Base-by-base conservation (phyloP, 2,888 invertebrate species). In the Acleris holmiana region DNA sequence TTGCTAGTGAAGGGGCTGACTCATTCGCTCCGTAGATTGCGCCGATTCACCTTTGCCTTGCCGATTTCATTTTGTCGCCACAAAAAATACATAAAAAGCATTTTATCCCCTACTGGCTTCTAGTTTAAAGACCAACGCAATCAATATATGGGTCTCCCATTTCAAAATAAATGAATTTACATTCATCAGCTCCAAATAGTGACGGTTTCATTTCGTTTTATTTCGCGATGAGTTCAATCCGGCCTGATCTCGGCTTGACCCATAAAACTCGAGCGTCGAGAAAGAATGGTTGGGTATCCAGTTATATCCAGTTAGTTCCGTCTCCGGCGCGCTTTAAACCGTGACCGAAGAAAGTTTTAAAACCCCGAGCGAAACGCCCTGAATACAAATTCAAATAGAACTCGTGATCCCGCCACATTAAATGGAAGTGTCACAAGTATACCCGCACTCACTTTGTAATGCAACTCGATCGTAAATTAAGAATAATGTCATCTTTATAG, bases 241-340 rank as follows among this genome's bases (percentile, higher is more conserved):
- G 68, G 76, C 77, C 83, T 88, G 85, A 89, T 86, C 89, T 86
- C 80, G 84, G 88, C 82, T 88, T 90, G 89, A 90, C 89, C 89
- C 78, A 88, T 84, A 88, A 86, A 90, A 88, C 83, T 88, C 87
- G 74, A 73, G 68, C 77, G 71, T 68, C 69, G 75, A 66, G 77
- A 86, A 86, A 86, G 84, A 88, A 88, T 83, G 79, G 82, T 82
- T 72, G 79, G 76, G 73, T 83, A 84, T 80, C 82, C 79, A 82
- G 84, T 81, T 85, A 83, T 85, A 88, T 84, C 83, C 82, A 87
- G 88, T 85, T 88, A 84, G 86, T 84, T 83, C 82, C 82, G 83
- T 87, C 85, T 78, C 79, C 76, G 17, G 44, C 71, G 76, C 71
- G 84, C 78, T 86, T 87, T 84, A 84, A 88, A 86, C 82, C 82